phyloP scores from a whole-genome alignment of 2,888 invertebrate genomes.

The Augochlorella aurata region DNA sequence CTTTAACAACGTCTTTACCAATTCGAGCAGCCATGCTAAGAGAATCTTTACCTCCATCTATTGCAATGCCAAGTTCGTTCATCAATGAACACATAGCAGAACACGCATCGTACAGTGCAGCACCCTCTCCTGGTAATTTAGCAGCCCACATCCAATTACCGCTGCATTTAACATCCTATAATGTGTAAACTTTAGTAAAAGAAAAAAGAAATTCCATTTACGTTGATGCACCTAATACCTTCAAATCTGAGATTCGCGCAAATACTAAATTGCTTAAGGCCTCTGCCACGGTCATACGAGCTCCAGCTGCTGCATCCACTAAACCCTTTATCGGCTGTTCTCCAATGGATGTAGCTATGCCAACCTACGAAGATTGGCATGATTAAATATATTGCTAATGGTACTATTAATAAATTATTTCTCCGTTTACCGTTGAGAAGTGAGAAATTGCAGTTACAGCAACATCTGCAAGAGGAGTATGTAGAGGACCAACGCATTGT shows the following conservation, averaged over 20 bases:
- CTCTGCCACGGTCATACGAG: constrained; percentile 96
- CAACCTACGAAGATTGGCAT: constrained; percentile 79
- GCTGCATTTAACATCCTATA: constrained; percentile 96
- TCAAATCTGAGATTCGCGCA: constrained; percentile 84
- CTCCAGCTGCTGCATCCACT: constrained; percentile 92
- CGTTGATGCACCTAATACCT: constrained; percentile 78
- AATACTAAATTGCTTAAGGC: constrained; percentile 95
- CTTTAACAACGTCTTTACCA: constrained; percentile 86
- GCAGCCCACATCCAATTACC: constrained; percentile 99
- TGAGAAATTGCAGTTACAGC: constrained; percentile 95
- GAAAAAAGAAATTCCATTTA: not conserved
- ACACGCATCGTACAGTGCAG: constrained; percentile 93
- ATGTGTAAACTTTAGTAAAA: not conserved
- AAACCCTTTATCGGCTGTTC: constrained; percentile 98
- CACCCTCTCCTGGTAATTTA: constrained; percentile 96
- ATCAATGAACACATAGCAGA: constrained; percentile 93
- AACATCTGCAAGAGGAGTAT: constrained; percentile 97
- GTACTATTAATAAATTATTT: not conserved
- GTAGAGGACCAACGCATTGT: constrained; percentile 98
- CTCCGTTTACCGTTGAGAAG: constrained; percentile 85
- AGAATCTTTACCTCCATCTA: constrained; percentile 99
- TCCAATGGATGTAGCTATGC: constrained; percentile 97
- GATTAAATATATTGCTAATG: not conserved
- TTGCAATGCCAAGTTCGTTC: constrained; percentile 91
- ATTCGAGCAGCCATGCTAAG: constrained; percentile 98